These are phyloP conservation scores for Acanthurus tractus DNA, from an alignment of 2,797 vertebrate genomes.

Conservation along the genomic window DNA sequence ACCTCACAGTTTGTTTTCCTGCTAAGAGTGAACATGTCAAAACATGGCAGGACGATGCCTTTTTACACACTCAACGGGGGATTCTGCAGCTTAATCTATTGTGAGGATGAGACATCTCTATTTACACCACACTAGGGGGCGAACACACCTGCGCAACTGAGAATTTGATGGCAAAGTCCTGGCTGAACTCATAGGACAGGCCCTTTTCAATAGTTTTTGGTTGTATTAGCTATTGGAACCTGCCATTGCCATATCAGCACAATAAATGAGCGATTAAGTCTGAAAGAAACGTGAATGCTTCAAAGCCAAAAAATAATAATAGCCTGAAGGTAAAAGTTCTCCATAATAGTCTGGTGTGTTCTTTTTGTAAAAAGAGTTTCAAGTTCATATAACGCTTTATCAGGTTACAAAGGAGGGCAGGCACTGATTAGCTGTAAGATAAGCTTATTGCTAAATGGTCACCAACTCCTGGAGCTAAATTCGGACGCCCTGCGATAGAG, in stretches of 20 bases:
- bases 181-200: not conserved
- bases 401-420: slow-evolving; percentile 27
- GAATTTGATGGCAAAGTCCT: slow-evolving; percentile 15
- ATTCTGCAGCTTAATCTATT: slow-evolving; percentile 12
- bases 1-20: slow-evolving; percentile 8
- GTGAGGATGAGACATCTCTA: slow-evolving; percentile 5
- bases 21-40: slow-evolving; percentile 17
- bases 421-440: slow-evolving; percentile 40
- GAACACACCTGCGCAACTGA: slow-evolving; percentile 24
- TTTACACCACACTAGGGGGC: slow-evolving; percentile 11
- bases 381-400: slow-evolving; percentile 38
- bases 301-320: slow-evolving; percentile 1
- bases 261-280: slow-evolving; percentile 23
- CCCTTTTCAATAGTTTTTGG: slow-evolving; percentile 4
- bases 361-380: slow-evolving; percentile 21
- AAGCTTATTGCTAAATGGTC: slow-evolving; percentile 40
- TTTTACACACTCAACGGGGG: not conserved
- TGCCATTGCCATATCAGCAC: not conserved
- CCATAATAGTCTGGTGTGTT: not conserved
- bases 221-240: not conserved
- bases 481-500: not conserved
- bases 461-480: slow-evolving; percentile 28
- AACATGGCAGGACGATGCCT: not conserved
- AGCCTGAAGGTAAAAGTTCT: slow-evolving; percentile 2
- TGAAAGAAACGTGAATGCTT: slow-evolving; percentile 23